Base-by-base conservation (phyloP, 2,888 invertebrate genomes). In the Subacronicta megacephala region DNA sequence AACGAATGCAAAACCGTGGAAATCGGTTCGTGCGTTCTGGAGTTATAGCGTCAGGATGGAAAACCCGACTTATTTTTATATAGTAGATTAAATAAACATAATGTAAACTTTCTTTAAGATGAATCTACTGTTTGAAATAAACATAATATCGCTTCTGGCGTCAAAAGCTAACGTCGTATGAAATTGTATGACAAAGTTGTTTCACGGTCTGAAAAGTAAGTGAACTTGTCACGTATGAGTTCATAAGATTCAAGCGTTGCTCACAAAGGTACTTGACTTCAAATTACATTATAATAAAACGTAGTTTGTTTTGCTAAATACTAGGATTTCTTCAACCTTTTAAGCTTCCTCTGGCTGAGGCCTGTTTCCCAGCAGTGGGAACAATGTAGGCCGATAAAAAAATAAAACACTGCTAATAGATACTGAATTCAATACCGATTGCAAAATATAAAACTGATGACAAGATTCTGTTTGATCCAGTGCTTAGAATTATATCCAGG, bases 151-250 rank as follows among this genome's bases (percentile, higher is more conserved):
- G 43, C 29, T 49, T 23, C 9, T 41, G 36, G 18, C 26, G 23
- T 17, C 29, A 38, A 46, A n/a, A 29, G 40, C 47, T 63, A 69
- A 69, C 26, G 64, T 37, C 16, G 47, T 56, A 49, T 64, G 44
- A 64, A 64, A 64, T 64, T 47, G 26, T 44, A 62, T 41, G 63
- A 41, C n/a, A 23, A 42, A 62, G 40, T 68, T 44, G 16, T 61
- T n/a, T 40, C 38, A 62, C 33, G 16, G 45, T 18, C 38, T 36
- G 17, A 33, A 17, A 26, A 42, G 42, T 16, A 9, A 41, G 13
- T 15, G 10, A 10, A n/a, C 6, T 18, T 38, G 26, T 62, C 46
- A 36, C 44, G n/a, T 40, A 20, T 46, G 17, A 53, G 17, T 17
- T 26, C 20, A n/a, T 16, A 1, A 26, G 12, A 18, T 51, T 17